Evolutionary conservation across 1,140 invertebrate genomes (phyloP).

Genomic region (Pristionchus pacificus): DNA sequence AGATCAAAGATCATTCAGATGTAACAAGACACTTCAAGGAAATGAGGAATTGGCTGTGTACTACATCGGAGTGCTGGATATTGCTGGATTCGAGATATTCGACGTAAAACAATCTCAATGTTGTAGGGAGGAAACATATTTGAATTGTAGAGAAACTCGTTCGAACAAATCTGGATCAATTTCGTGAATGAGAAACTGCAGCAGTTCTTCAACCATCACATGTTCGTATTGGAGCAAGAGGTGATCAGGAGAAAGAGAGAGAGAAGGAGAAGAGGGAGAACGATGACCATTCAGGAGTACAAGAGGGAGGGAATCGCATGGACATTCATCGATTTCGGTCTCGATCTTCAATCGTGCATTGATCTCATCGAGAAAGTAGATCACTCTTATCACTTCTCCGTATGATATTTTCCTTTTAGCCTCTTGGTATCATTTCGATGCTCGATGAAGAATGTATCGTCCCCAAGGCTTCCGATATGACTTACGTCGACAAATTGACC

Average conservation of each 20-base stretch:
- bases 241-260: not conserved
- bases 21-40: conserved; percentile 45
- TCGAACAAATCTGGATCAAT: conserved; percentile 99
- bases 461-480: conserved; percentile 95
- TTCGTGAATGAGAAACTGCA: conserved; percentile 99
- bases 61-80: conserved; percentile 88
- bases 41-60: conserved; percentile 34
- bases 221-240: conserved; percentile 99
- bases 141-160: conserved; percentile 74
- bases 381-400: not conserved
- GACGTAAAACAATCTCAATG: conserved; percentile 68
- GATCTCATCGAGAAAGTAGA: conserved; percentile 96
- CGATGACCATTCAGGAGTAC: conserved; percentile 69
- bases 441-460: conserved; percentile 99
- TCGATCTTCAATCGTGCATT: conserved; percentile 95
- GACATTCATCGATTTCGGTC: conserved; percentile 98
- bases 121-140: not conserved
- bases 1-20: conserved; percentile 12
- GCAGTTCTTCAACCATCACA: conserved; percentile 99
- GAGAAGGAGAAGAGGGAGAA: not conserved
- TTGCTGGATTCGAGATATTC: conserved; percentile 99
- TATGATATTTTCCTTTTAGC: conserved; percentile 65
- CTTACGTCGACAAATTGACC: conserved; percentile 95
- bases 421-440: conserved; percentile 98
- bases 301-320: conserved; percentile 93